A percentile compares a stretch with the other conserved stretches of the same genome.
Conservation (phyloP, 2,888 invertebrate species). For the Norana najaformis region DNA sequence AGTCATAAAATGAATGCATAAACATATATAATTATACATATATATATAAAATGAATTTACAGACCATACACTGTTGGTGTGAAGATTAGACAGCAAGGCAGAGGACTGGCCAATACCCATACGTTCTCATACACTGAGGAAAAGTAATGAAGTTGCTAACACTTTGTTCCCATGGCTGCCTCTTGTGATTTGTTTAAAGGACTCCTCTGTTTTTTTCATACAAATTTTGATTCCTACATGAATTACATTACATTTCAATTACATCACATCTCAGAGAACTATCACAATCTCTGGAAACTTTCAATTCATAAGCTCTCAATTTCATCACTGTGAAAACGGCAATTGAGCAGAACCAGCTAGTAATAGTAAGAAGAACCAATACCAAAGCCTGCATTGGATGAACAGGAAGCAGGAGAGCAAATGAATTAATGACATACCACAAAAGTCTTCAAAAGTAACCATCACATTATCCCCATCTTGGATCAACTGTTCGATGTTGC, state of each 20-base stretch:
- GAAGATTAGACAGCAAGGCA: neutral
- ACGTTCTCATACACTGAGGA: neutral
- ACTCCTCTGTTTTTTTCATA: too few species aligned
- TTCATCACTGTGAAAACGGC: neutral
- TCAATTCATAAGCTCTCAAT: neutral
- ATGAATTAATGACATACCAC: constrained; percentile 9
- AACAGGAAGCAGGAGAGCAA: neutral
- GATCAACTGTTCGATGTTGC: neutral
- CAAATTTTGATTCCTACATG: too few species aligned
- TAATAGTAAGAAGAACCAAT: neutral
- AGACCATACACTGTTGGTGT: neutral
- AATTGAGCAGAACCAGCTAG: neutral
- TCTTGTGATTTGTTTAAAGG: too few species aligned
- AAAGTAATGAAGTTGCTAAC: too few species aligned
- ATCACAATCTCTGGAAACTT: neutral
- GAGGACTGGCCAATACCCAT: neutral
- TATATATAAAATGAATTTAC: neutral
- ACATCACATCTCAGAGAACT: neutral
- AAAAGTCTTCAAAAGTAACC: constrained; percentile 15
- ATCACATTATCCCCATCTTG: neutral
- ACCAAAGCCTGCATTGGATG: neutral
- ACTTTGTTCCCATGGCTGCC: too few species aligned
- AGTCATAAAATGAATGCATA: neutral
- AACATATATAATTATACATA: too few species aligned
- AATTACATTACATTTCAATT: neutral